Conservation (phyloP, 2,113 vertebrate species). For the Excalfactoria chinensis region DNA sequence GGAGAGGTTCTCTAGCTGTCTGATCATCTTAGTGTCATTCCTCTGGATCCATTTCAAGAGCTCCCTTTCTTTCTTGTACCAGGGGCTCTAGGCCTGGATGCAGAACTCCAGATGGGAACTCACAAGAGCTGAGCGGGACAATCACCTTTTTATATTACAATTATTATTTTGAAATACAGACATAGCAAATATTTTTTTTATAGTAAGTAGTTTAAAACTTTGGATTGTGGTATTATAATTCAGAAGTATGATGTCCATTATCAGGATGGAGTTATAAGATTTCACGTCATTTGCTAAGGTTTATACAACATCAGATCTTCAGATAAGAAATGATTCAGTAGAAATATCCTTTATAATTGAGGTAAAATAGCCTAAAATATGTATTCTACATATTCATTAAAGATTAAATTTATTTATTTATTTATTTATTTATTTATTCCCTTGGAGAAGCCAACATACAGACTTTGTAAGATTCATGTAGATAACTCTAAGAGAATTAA, state of each 20-base stretch:
- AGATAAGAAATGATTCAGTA: neutral
- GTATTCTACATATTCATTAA: neutral
- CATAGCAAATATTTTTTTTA: neutral
- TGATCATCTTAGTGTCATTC: no score
- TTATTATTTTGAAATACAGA: neutral
- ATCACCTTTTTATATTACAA: no score
- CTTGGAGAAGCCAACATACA: neutral
- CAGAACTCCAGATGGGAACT: no score
- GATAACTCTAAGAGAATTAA: neutral
- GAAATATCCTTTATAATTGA: neutral
- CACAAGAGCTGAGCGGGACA: no score
- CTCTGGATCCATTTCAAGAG: no score
- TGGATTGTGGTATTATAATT: neutral
- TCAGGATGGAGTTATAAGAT: neutral
- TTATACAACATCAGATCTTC: neutral
- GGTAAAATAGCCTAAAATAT: neutral
- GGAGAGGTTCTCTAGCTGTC: no score
- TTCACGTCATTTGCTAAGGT: neutral
- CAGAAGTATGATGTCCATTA: neutral
- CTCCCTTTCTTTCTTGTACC: no score
- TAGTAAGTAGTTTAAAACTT: neutral
- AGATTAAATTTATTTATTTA: neutral
- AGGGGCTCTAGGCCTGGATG: no score
- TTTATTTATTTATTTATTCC: neutral
- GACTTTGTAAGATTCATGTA: neutral